Evolutionary conservation across 2,113 vertebrate species (phyloP).

Genomic region (Clarias gariepinus): DNA sequence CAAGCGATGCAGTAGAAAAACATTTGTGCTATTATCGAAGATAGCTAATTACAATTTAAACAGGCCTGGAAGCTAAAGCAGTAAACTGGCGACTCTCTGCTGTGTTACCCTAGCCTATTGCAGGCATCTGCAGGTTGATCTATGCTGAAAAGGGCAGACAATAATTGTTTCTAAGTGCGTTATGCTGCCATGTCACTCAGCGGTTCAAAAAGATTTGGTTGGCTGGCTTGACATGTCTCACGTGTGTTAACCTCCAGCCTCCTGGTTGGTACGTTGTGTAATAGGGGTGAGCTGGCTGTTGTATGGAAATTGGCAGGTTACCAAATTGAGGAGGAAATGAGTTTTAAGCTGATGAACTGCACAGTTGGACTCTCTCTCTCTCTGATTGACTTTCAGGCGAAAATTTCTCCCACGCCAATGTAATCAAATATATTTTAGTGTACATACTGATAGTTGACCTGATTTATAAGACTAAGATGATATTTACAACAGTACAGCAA

Average conservation of each 20-base stretch:
- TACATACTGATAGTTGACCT: background rate
- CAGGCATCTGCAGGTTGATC: background rate
- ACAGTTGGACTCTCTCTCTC: background rate
- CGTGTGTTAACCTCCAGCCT: background rate
- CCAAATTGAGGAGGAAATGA: background rate
- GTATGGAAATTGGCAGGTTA: background rate
- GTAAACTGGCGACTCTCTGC: background rate
- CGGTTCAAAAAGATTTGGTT: background rate
- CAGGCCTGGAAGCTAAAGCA: background rate
- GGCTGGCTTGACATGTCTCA: background rate
- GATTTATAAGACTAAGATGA: background rate
- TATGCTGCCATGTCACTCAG: background rate
- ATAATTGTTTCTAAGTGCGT: background rate
- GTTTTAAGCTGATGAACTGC: constrained; percentile 9
- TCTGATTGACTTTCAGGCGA: background rate
- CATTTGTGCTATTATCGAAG: background rate
- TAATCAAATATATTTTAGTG: constrained; percentile 2
- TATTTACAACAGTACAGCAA: constrained; percentile 2
- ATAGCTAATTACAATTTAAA: background rate
- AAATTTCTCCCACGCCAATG: background rate
- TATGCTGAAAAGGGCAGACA: background rate
- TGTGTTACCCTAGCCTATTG: background rate
- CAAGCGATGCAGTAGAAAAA: background rate
- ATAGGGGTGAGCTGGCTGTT: background rate
- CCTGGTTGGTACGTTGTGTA: background rate